Conservation (phyloP, 23 tunicate genomes). For the Ciona savignyi region DNA sequence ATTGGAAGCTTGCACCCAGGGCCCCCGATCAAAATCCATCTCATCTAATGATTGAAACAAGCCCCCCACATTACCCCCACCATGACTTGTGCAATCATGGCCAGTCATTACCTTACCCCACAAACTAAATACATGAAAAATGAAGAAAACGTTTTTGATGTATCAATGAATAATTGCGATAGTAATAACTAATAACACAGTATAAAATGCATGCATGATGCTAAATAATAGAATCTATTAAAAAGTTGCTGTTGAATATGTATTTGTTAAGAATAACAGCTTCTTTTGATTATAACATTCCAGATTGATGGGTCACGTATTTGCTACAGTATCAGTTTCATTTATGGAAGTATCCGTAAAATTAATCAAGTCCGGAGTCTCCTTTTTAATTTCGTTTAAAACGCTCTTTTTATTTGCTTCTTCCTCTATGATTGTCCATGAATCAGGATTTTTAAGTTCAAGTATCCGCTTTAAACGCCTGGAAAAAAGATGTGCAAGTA, state of each 20-base stretch:
- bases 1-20: slow-evolving; percentile 61
- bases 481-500: neutral
- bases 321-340: neutral
- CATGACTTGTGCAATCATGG: slow-evolving; percentile 24
- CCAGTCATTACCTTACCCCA: slow-evolving; percentile 29
- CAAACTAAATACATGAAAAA: too few relatives aligned
- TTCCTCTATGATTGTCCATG: neutral
- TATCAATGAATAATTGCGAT: too few relatives aligned
- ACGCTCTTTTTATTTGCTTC: neutral
- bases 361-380: neutral
- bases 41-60: slow-evolving; percentile 68
- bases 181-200: too few relatives aligned
- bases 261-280: too few relatives aligned
- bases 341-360: neutral
- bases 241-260: too few relatives aligned
- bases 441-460: neutral
- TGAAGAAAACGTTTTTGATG: too few relatives aligned
- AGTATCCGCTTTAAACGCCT: neutral
- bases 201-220: too few relatives aligned
- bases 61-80: slow-evolving; percentile 59
- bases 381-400: neutral
- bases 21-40: slow-evolving; percentile 78
- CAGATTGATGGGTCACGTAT: too few relatives aligned
- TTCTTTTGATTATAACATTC: too few relatives aligned
- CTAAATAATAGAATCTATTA: too few relatives aligned